Evolutionary conservation across 2,888 invertebrate species (phyloP).

Genomic region (Lacanobia oleracea): DNA sequence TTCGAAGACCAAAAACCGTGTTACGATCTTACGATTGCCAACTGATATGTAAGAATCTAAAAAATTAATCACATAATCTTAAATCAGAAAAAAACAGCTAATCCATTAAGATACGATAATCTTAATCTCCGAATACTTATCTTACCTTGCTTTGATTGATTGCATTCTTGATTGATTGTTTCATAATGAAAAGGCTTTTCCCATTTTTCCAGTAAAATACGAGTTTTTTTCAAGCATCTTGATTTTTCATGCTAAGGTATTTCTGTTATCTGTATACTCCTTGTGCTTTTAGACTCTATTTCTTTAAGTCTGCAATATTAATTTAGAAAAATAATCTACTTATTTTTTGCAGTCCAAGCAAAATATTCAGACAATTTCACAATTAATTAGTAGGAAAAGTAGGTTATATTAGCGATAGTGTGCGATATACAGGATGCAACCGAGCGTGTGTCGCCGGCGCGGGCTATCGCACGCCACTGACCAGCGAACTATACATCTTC

Average conservation of each 20-base stretch:
- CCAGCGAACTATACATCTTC: slow-evolving; percentile 41
- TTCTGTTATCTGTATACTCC: no score
- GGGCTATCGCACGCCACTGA: slow-evolving; percentile 65
- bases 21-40: neutral
- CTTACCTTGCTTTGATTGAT: slow-evolving; percentile 50
- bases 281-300: no score
- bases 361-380: slow-evolving; percentile 23
- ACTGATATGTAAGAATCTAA: neutral
- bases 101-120: slow-evolving; percentile 38
- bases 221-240: neutral
- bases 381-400: slow-evolving; percentile 48
- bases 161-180: slow-evolving; percentile 28
- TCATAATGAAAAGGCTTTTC: neutral
- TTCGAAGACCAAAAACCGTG: neutral
- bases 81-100: neutral
- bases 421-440: slow-evolving; percentile 59
- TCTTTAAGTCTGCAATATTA: no score
- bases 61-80: slow-evolving; percentile 33
- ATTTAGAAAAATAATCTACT: no score
- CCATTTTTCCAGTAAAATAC: neutral
- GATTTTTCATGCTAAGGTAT: no score
- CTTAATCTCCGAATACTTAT: slow-evolving; percentile 10
- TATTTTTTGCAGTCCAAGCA: neutral
- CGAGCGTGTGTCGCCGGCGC: slow-evolving; percentile 54
- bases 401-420: slow-evolving; percentile 40